Percentiles rank a stretch among this genome's conserved stretches.
Conservation (phyloP, 2,113 vertebrate species). For the Lanius collurio region DNA sequence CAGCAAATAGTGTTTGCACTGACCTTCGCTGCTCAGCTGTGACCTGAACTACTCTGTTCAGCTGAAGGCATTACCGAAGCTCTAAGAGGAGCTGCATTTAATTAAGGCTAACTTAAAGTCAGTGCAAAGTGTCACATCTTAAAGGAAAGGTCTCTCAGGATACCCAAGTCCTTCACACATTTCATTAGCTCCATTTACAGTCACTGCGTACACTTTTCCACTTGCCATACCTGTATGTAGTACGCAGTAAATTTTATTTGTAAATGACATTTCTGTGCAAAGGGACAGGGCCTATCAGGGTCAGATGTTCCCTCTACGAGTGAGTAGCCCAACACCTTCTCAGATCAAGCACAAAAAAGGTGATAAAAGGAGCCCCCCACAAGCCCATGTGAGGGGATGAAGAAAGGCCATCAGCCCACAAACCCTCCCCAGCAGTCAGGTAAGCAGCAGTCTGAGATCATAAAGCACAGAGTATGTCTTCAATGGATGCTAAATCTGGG, state of each 20-base stretch:
- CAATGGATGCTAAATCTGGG: not conserved
- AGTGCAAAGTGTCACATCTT: not conserved
- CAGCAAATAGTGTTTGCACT: not conserved
- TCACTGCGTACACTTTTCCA: not conserved
- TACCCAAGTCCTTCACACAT: not conserved
- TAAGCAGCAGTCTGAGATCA: not conserved
- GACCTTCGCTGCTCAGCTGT: not conserved
- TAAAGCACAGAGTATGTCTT: not conserved
- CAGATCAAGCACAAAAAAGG: not conserved
- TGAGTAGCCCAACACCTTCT: not conserved
- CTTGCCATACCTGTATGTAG: not conserved
- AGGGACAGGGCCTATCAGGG: accelerated
- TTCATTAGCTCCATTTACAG: not conserved
- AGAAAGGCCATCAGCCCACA: not conserved
- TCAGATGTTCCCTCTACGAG: not conserved
- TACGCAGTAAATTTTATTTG: not conserved
- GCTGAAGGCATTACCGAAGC: not conserved
- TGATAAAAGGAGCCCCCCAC: not conserved
- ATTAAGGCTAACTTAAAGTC: not conserved
- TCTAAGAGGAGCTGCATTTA: not conserved
- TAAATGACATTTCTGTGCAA: not conserved
- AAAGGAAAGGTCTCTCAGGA: not conserved
- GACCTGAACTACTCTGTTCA: not conserved
- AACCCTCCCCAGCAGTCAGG: not conserved
- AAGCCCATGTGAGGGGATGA: not conserved